Evolutionary conservation across 2,888 invertebrate genomes (phyloP), one percentile per base, ranked within the genome.

Genomic region (Scaptomyza caliginosa): DNA sequence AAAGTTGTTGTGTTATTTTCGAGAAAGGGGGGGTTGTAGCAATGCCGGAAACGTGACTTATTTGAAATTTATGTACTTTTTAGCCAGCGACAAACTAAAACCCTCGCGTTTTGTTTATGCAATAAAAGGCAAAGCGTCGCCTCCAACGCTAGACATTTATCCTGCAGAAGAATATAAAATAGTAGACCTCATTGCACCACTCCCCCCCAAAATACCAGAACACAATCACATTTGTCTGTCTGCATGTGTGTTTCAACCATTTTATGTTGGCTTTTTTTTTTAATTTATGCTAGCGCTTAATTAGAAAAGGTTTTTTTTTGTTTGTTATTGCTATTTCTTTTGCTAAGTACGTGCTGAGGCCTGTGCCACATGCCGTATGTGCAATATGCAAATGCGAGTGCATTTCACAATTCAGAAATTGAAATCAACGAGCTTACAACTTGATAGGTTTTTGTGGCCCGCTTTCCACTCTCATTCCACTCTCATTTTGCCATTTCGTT

Each of bases 401-500:
- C 74, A 79, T 77, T 69, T 74, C 38, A 46, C 74, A 80, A 80
- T 84, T 79, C 86, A 74, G 79, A 85, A 82, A 82, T 82, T 86
- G 80, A 86, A 82, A 82, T 83, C 86, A 82, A 82, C 80, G 86
- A 82, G 86, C 86, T 79, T 81, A 80, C 78, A 84, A 67, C 79
- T 82, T 79, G 82, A 76, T 83, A 73, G 71, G 75, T 70, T 81
- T 77, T 77, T 79, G 56, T 76, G 58, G 45, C 54, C 57, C 51
- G 70, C 43, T 74, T 58, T 83, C 74, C 74, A 39, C 38, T 55
- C 24, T 19, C 24, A 16, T 17, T 17, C 16, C 48, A 4, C 16
- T 16, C 34, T 10, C 28, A 19, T 40, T 32, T 23, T 16, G 34
- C n/a, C 23, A 46, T 48, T 55, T 45, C 13, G 51, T 55, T 59